A percentile compares a stretch with the other conserved stretches of the same genome.
Conservation (phyloP, 2,797 vertebrate species). For the Tachyglossus aculeatus region DNA sequence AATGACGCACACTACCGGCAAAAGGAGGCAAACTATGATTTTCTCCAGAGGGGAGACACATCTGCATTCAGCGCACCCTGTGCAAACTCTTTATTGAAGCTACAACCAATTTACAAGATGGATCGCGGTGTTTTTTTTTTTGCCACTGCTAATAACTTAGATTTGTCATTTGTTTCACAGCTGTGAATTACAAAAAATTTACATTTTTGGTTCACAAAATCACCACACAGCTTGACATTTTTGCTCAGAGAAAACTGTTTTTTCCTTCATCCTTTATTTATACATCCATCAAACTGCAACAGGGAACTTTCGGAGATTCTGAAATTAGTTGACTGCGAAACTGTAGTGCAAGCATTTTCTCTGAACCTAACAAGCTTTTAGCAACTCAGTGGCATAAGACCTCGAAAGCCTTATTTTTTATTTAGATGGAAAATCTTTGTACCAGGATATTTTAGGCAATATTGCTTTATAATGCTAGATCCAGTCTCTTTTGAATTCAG, state of each 20-base stretch:
- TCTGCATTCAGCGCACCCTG: constrained; percentile 33
- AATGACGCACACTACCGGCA: neutral
- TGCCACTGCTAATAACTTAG: constrained; percentile 59
- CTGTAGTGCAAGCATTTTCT: constrained; percentile 48
- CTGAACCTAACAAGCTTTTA: constrained; percentile 53
- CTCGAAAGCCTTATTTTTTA: constrained; percentile 38
- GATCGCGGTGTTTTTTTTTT: constrained; percentile 40
- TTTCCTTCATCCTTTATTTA: constrained; percentile 55
- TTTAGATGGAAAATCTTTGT: constrained; percentile 55
- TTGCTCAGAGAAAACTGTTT: constrained; percentile 44
- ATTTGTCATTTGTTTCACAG: constrained; percentile 53
- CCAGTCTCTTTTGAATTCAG: constrained; percentile 13
- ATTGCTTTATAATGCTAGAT: constrained; percentile 28
- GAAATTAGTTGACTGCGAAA: constrained; percentile 53
- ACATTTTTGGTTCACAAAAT: constrained; percentile 58
- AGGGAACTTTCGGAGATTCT: constrained; percentile 47
- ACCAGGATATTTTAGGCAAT: constrained; percentile 44
- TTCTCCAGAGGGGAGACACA: constrained; percentile 16
- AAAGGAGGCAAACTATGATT: neutral
- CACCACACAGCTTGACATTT: constrained; percentile 58
- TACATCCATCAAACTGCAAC: constrained; percentile 52
- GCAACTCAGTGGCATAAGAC: constrained; percentile 35
- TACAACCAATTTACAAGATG: constrained; percentile 69
- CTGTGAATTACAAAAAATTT: constrained; percentile 52
- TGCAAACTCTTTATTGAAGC: constrained; percentile 77